Base-by-base conservation (phyloP, 1,140 invertebrate species). In the Drosophila hydei region DNA sequence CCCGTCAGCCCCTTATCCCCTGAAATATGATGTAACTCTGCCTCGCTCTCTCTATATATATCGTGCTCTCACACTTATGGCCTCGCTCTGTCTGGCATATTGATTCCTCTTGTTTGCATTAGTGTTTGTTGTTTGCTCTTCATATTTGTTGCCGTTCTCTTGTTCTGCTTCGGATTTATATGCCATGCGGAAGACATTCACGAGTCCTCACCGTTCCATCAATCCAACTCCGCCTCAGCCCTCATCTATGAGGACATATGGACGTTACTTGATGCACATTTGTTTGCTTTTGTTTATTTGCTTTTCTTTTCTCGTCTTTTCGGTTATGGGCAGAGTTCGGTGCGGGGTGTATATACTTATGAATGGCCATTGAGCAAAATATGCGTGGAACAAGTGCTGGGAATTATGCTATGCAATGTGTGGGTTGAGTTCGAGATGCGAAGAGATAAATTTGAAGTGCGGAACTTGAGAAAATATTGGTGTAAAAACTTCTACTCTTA, bases 361-460 rank as follows among this genome's bases (percentile, higher is more conserved):
- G 77, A 79, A 80, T 79, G 77, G 77, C 77, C 72, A 79, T 79
- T 80, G 77, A 79, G 72, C 59, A 55, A 79, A 80, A 79, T 79
- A 79, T 79, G 77, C 67, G 77, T 75, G 58, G 59, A 76, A 76
- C 77, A 79, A 79, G 77, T 79, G 77, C 58, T 62, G 42, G 4
- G 75, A 76, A 79, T 76, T 80, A 79, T 71, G 36, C 19, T 56
- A 21, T 47, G 19, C 43, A 36, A 50, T 45, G 27, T 73, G 60
- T 40, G 9, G 12, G 42, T 19, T 21, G 18, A 3, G 47, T 9
- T 14, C 12, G 25, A 16, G 14, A 9, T 8, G 12, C 5, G 16
- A 12, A 12, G 42, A 6, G 36, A 8, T n/a, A 18, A 56, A 56
- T 30, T 9, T 59, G 25, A 45, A 59, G 51, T 38, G 61, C 7